These are phyloP conservation scores for Macaria liturata DNA, from an alignment of 2,888 invertebrate species.

Conservation along the genomic window DNA sequence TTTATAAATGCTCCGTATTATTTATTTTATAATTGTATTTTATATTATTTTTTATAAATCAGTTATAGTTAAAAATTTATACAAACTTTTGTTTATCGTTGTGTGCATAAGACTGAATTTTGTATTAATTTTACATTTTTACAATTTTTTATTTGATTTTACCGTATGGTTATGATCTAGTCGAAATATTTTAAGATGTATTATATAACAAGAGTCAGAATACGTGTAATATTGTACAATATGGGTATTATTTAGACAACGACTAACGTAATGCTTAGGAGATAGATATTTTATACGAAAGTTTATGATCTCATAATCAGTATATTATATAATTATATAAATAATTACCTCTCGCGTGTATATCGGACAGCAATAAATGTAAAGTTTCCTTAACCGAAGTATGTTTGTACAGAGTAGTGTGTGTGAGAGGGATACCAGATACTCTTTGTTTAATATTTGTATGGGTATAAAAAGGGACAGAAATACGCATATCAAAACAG, in stretches of 20 bases:
- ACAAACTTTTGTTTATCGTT: constrained; percentile 28
- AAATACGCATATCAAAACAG: too few relatives aligned
- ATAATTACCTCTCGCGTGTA: constrained; percentile 12
- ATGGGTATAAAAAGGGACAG: too few relatives aligned
- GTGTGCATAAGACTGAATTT: constrained; percentile 45
- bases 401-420: constrained; percentile 14
- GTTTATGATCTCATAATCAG: constrained; percentile 21
- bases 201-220: constrained; percentile 35
- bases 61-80: constrained; percentile 18
- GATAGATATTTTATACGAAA: constrained; percentile 34
- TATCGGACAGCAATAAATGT: constrained; percentile 46
- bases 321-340: constrained; percentile 8
- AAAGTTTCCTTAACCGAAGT: constrained; percentile 36
- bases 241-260: constrained; percentile 59
- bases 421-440: too few relatives aligned
- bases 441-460: too few relatives aligned
- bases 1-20: too few relatives aligned
- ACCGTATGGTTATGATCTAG: constrained; percentile 36
- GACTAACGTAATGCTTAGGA: constrained; percentile 50
- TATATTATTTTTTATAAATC: constrained; percentile 3
- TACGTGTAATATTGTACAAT: constrained; percentile 59
- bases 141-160: constrained; percentile 18
- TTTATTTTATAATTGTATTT: too few relatives aligned
- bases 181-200: constrained; percentile 37
- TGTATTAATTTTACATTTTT: constrained; percentile 34